phyloP scores from a whole-genome alignment of 2,113 vertebrate species.

The Spizaetus ornatus region DNA sequence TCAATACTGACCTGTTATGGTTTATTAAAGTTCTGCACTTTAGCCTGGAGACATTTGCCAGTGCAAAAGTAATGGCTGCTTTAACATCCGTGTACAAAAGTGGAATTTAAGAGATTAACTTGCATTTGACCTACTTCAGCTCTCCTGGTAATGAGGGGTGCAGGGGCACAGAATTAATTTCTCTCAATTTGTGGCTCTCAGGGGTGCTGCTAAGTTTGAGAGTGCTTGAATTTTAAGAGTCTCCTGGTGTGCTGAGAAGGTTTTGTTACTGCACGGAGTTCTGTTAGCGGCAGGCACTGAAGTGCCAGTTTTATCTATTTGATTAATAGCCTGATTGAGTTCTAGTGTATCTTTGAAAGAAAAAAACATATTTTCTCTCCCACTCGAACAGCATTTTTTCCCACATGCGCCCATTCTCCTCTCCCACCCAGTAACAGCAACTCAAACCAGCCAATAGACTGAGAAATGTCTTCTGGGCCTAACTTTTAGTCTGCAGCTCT shows the following conservation, averaged over 20 bases:
- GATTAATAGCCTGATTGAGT: constrained; percentile 33
- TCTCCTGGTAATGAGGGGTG: constrained; percentile 82
- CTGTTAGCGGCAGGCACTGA: constrained; percentile 42
- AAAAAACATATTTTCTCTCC: constrained; percentile 24
- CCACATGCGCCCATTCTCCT: not conserved
- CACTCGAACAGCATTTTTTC: not conserved
- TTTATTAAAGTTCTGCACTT: constrained; percentile 68
- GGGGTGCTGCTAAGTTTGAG: constrained; percentile 81
- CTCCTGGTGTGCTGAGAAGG: constrained; percentile 71
- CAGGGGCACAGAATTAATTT: constrained; percentile 84
- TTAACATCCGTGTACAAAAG: constrained; percentile 74
- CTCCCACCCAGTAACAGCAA: not conserved
- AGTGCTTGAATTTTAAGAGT: constrained; percentile 80
- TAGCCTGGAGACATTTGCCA: constrained; percentile 67
- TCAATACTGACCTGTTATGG: constrained; percentile 39
- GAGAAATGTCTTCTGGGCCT: not conserved
- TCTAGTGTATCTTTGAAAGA: constrained; percentile 27
- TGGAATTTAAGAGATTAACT: constrained; percentile 86
- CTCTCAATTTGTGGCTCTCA: constrained; percentile 84
- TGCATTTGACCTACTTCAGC: constrained; percentile 83
- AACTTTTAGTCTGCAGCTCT: not conserved
- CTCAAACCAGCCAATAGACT: not conserved
- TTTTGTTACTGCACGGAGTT: constrained; percentile 61
- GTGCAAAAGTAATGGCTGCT: constrained; percentile 62
- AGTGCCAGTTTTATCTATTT: constrained; percentile 63